These are phyloP conservation scores for Lasiurus cinereus DNA, from an alignment of 2,113 vertebrate species.

Conservation along the genomic window DNA sequence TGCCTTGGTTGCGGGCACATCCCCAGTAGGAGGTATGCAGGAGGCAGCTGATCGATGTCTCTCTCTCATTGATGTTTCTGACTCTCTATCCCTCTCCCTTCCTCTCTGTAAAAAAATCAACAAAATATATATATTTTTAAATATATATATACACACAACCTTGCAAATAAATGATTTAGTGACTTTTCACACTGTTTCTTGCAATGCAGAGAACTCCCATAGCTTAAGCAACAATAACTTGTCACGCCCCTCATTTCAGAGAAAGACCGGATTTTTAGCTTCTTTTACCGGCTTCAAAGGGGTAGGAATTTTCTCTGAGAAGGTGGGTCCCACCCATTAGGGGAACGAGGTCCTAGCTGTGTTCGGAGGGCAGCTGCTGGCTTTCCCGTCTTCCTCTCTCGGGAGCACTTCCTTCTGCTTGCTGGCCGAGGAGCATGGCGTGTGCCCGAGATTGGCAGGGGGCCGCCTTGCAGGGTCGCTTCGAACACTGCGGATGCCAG, in stretches of 20 bases:
- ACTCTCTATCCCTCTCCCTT: too few relatives aligned
- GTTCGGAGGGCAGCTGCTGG: not conserved
- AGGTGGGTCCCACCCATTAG: not conserved
- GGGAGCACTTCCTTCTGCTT: not conserved
- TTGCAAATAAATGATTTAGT: not conserved
- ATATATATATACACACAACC: too few relatives aligned
- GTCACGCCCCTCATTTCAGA: not conserved
- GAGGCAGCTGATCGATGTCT: too few relatives aligned
- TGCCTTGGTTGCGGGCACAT: too few relatives aligned
- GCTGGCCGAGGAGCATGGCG: not conserved
- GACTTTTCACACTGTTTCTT: constrained; percentile 44
- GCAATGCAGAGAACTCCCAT: not conserved
- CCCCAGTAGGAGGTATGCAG: too few relatives aligned
- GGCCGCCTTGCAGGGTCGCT: too few relatives aligned
- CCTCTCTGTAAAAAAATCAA: too few relatives aligned
- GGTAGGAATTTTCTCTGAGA: not conserved
- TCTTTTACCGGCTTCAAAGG: constrained; percentile 7
- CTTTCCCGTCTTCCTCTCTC: not conserved
- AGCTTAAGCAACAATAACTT: not conserved
- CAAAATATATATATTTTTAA: too few relatives aligned
- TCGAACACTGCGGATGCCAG: too few relatives aligned
- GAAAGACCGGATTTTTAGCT: constrained; percentile 9
- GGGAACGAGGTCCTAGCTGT: not conserved
- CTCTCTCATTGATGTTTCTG: too few relatives aligned
- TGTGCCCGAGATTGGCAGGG: too few relatives aligned